Percentiles rank a stretch among this genome's conserved stretches.
phyloP scores from a whole-genome alignment of 2,888 invertebrate genomes.

The Xiphydria camelus region DNA sequence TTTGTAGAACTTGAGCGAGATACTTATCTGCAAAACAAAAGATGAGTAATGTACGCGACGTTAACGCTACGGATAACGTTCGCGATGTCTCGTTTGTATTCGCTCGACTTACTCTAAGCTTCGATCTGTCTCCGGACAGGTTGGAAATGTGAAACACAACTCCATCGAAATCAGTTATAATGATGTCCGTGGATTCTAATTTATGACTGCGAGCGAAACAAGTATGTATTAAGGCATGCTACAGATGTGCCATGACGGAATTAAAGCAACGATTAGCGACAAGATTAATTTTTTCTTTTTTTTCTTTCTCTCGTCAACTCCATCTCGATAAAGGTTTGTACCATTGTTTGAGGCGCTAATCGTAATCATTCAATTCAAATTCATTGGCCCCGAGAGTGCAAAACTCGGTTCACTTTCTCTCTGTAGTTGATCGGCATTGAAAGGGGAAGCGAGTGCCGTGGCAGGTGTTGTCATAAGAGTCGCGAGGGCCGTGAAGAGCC shows the following conservation, averaged over 20 bases:
- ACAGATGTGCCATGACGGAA: too few relatives aligned
- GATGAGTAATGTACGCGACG: background rate
- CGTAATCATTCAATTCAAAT: too few relatives aligned
- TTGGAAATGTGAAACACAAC: constrained; percentile 98
- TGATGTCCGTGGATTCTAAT: constrained; percentile 93
- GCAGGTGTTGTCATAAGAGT: too few relatives aligned
- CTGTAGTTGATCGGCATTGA: too few relatives aligned
- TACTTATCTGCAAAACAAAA: constrained; percentile 77
- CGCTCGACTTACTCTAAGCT: constrained; percentile 82
- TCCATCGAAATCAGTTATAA: constrained; percentile 97
- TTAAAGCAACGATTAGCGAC: too few relatives aligned
- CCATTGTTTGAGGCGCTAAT: too few relatives aligned
- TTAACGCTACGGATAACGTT: constrained; percentile 2
- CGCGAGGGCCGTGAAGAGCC: constrained; percentile 4
- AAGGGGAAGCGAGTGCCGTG: too few relatives aligned
- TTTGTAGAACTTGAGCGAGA: constrained; percentile 97
- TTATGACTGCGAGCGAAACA: constrained; percentile 84
- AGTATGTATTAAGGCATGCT: constrained; percentile 22
- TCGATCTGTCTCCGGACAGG: constrained; percentile 93
- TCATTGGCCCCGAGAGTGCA: too few relatives aligned
- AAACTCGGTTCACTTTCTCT: too few relatives aligned
- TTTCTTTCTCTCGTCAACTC: too few relatives aligned
- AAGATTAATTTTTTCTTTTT: too few relatives aligned
- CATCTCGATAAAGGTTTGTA: too few relatives aligned
- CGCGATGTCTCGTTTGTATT: constrained; percentile 1